Evolutionary conservation across 2,888 invertebrate genomes (phyloP), one percentile per base, ranked within the genome.

Genomic region (Tanaodytes sp.): DNA sequence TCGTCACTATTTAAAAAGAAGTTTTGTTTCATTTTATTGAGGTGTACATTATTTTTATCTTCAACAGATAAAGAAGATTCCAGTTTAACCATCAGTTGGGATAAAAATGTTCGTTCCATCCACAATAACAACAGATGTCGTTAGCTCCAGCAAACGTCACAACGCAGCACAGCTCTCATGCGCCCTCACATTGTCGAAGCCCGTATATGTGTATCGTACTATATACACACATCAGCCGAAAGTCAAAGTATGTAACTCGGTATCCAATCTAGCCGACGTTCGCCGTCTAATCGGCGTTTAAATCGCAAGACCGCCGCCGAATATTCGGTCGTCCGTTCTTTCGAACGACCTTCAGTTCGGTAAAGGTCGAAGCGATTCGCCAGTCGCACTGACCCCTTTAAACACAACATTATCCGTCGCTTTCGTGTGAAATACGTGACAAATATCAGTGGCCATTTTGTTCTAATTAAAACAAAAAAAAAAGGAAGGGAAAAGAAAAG

Each of bases 191-290:
- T 8, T 23, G 4, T 4, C 23, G 8, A 23, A 23, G 23, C 8
- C 8, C 8, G 23, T 23, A 8, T 23, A 8, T 23, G n/a, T n/a
- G 33, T 33, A 33, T 33, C n/a, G 12, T 33, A 46, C 15, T 18
- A 27, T 30, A 43, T 15, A 51, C 20, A 55, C 42, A 63, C 8
- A 33, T 23, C 40, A 48, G 48, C 14, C 37, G 27, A 43, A 63
- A 63, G 63, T 63, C 55, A 63, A 65, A 65, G 65, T 65, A 65
- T 57, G 63, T 55, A 57, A 65, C 58, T 46, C 46, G 33, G 65
- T 27, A 52, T 58, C 42, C 14, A 58, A 58, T 65, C 58, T 52
- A 65, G 51, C 45, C 58, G 52, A 65, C 52, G 51, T 64, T 40
- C 45, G 18, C 40, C 58, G 52, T 57, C 43, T 43, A 55, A 54